Evolutionary conservation across 2,888 invertebrate species (phyloP).

Genomic region (Isoperla grammatica): DNA sequence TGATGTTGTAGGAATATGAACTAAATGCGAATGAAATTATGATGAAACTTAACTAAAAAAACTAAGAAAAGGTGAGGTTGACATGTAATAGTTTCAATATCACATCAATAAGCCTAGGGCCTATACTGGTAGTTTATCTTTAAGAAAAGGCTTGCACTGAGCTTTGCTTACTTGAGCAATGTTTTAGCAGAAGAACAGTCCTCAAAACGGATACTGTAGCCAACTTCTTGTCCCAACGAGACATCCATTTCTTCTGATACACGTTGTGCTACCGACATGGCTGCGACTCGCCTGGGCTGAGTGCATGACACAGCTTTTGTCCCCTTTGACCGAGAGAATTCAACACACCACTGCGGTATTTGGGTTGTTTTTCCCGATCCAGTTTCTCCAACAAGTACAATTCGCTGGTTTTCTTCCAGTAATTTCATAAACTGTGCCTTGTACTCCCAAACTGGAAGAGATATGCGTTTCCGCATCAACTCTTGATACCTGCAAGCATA

Average conservation of each 20-base stretch:
- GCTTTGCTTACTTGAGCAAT: slow-evolving; percentile 82
- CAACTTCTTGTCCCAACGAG: slow-evolving; percentile 81
- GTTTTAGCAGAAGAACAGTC: slow-evolving; percentile 95
- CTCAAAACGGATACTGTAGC: slow-evolving; percentile 97
- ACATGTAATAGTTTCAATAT: not conserved
- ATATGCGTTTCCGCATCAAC: slow-evolving; percentile 79
- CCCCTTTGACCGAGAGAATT: slow-evolving; percentile 60
- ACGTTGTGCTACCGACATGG: slow-evolving; percentile 98
- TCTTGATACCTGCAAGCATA: slow-evolving; percentile 61
- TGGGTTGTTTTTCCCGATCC: slow-evolving; percentile 99
- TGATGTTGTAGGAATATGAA: not conserved
- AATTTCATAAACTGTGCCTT: slow-evolving; percentile 92
- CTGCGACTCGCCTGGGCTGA: slow-evolving; percentile 94
- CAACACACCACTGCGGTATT: slow-evolving; percentile 95
- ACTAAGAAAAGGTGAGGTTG: not conserved
- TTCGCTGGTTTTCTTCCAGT: slow-evolving; percentile 87
- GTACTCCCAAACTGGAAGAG: slow-evolving; percentile 97
- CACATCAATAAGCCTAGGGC: not conserved
- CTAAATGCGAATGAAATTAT: not conserved
- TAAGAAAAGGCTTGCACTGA: too few relatives aligned
- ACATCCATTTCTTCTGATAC: slow-evolving; percentile 99
- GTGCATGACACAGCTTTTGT: slow-evolving; percentile 90
- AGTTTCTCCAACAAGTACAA: slow-evolving; percentile 96
- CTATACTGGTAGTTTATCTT: too few relatives aligned
- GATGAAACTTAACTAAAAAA: too few relatives aligned